These are phyloP conservation scores for Caenorhabditis virilis DNA, from an alignment of 2,888 invertebrate species.

Conservation along the genomic window DNA sequence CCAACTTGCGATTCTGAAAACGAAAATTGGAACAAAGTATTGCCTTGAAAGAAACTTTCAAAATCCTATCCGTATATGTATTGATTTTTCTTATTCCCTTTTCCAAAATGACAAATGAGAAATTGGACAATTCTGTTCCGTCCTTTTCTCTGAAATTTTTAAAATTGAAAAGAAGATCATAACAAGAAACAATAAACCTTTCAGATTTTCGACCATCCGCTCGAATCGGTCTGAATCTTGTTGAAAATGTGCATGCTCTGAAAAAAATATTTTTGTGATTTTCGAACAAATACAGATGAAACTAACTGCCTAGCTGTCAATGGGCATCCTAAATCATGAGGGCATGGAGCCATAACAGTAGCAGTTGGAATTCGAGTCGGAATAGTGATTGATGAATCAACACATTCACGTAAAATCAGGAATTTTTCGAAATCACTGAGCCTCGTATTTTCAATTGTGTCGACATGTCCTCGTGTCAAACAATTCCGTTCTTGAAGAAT, in stretches of 20 bases:
- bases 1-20: constrained; percentile 43
- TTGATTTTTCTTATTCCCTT: constrained; percentile 73
- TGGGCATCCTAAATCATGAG: constrained; percentile 83
- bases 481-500: constrained; percentile 11
- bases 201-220: constrained; percentile 60
- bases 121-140: constrained; percentile 74
- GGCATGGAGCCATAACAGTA: constrained; percentile 75
- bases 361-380: constrained; percentile 62
- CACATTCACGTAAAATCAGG: constrained; percentile 48
- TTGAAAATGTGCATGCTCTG: constrained; percentile 53
- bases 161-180: background rate
- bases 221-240: constrained; percentile 54
- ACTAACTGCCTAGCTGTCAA: constrained; percentile 22
- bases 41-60: constrained; percentile 17
- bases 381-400: constrained; percentile 45
- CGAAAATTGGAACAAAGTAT: background rate
- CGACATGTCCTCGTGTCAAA: constrained; percentile 19
- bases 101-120: constrained; percentile 82
- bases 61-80: constrained; percentile 24
- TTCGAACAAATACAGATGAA: constrained; percentile 2
- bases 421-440: constrained; percentile 58
- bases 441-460: constrained; percentile 43
- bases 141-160: constrained; percentile 39
- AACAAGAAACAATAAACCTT: constrained; percentile 3
- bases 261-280: constrained; percentile 4